Evolutionary conservation across 2,797 vertebrate genomes (phyloP).

Genomic region (Aselliscus stoliczkanus): DNA sequence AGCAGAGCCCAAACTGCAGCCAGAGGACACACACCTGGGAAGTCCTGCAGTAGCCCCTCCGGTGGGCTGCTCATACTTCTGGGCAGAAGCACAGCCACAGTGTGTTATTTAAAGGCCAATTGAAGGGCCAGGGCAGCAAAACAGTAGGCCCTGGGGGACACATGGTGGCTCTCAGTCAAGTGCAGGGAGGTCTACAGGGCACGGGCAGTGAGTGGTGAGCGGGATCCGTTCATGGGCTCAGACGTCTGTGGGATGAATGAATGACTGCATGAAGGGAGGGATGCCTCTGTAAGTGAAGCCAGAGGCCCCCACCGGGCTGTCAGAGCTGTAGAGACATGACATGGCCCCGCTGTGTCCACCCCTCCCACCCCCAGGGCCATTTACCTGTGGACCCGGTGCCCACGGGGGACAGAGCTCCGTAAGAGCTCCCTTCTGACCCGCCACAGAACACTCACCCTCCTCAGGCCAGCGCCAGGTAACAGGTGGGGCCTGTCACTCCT

Average conservation of each 20-base stretch:
- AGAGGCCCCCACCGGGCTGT: background rate
- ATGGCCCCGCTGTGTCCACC: background rate
- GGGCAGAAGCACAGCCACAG: rapidly evolving
- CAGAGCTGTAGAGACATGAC: background rate
- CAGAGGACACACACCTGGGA: rapidly evolving
- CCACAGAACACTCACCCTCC: slow-evolving; percentile 42
- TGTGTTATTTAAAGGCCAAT: rapidly evolving
- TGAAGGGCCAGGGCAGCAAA: background rate
- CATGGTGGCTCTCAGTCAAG: background rate
- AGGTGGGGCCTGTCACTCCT: slow-evolving; percentile 64
- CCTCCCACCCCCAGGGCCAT: background rate
- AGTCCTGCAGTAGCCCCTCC: rapidly evolving
- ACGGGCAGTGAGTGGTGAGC: rapidly evolving
- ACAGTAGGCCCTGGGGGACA: background rate
- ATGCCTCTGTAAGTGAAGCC: rapidly evolving
- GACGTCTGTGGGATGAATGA: rapidly evolving
- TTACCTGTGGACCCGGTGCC: background rate
- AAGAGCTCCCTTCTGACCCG: slow-evolving; percentile 25
- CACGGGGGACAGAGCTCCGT: background rate
- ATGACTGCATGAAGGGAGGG: rapidly evolving
- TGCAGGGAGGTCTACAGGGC: background rate
- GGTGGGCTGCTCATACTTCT: rapidly evolving
- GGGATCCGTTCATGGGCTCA: too few species aligned
- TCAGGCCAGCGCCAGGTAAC: background rate
- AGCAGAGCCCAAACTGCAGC: background rate